Evolutionary conservation across 35 echinoderm and acorn worm genomes (phyloP).

Genomic region (Apostichopus parvimensis): DNA sequence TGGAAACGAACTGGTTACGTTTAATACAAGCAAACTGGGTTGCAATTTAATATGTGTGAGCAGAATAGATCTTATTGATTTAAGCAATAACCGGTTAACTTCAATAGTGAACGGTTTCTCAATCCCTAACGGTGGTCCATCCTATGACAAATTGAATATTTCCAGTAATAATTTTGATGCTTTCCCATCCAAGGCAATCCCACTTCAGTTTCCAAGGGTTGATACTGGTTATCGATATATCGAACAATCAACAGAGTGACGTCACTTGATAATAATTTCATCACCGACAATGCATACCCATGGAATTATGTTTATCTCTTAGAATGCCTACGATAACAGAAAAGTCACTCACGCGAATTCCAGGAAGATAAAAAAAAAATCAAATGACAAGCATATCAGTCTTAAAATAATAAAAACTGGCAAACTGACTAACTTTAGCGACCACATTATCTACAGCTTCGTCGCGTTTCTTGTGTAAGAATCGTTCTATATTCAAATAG

Average conservation of each 20-base stretch:
- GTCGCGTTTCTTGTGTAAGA: no score
- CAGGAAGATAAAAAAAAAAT: no score
- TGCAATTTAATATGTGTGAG: background rate
- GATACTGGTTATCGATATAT: constrained; percentile 2
- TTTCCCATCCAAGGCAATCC: constrained; percentile 20
- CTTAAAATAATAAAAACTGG: no score
- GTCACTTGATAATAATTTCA: background rate
- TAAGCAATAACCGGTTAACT: constrained; percentile 3
- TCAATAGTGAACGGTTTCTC: constrained; percentile 12
- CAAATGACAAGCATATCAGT: no score
- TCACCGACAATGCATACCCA: background rate
- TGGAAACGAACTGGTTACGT: constrained; percentile 10
- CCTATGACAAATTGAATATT: constrained; percentile 16
- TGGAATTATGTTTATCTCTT: no score
- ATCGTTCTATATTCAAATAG: no score
- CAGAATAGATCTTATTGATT: background rate
- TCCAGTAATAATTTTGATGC: constrained; percentile 3
- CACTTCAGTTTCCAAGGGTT: background rate
- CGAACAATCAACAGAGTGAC: constrained; percentile 25
- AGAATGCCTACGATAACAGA: no score
- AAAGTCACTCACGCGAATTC: no score
- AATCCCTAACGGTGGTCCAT: background rate
- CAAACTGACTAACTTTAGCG: no score
- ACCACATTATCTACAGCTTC: no score
- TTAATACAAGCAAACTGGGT: constrained; percentile 11